A percentile compares a stretch with the other conserved stretches of the same genome.
Conservation (phyloP, 1,140 invertebrate genomes). For the Himalopsyche phryganea region DNA sequence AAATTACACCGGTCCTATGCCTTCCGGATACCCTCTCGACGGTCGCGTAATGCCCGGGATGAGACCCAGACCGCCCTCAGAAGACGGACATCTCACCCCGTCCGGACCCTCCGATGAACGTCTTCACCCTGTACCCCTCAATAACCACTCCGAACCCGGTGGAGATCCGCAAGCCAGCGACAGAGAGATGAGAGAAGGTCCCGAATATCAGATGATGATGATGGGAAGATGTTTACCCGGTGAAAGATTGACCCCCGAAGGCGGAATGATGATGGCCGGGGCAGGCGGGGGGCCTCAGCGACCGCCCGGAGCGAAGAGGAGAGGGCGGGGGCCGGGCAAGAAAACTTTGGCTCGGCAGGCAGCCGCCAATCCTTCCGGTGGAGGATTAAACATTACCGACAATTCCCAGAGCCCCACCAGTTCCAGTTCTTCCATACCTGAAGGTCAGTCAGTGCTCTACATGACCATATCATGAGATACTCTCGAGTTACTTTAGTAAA, state of each 20-base stretch:
- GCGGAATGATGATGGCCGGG: not conserved
- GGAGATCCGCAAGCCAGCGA: constrained; percentile 3
- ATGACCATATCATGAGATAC: too few species aligned
- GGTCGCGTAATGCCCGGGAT: constrained; percentile 4
- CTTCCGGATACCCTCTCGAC: constrained; percentile 17
- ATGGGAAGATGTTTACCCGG: not conserved
- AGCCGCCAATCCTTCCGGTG: constrained; percentile 44
- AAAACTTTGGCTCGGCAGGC: constrained; percentile 55
- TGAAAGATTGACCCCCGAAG: not conserved
- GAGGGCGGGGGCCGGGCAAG: constrained; percentile 56
- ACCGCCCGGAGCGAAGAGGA: constrained; percentile 45
- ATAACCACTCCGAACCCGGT: not conserved
- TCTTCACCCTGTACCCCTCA: not conserved
- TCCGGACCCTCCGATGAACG: not conserved
- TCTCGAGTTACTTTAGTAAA: too few species aligned
- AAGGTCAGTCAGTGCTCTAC: constrained; percentile 23
- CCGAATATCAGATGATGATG: constrained; percentile 4
- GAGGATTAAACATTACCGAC: constrained; percentile 32
- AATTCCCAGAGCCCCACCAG: constrained; percentile 35
- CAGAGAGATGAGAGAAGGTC: constrained; percentile 39
- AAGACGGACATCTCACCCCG: not conserved
- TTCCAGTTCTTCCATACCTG: constrained; percentile 38
- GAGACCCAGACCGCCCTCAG: not conserved
- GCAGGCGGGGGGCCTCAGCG: not conserved
- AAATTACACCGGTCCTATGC: not conserved